A percentile compares a stretch with the other conserved stretches of the same genome.
phyloP scores from a whole-genome alignment of 2,888 invertebrate species.

The Oegoconia quadripuncta region DNA sequence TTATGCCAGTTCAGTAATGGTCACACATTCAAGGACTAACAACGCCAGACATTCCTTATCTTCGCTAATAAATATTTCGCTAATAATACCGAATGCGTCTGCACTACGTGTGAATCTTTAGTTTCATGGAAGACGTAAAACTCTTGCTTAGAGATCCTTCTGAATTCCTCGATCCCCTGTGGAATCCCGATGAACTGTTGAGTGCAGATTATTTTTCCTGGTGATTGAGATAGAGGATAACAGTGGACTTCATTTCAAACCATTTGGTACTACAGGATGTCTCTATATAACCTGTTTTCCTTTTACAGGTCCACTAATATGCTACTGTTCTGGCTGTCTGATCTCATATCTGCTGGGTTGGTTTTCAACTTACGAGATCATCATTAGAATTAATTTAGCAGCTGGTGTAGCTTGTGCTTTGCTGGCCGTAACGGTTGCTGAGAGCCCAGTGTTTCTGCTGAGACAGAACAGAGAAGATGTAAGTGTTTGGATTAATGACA shows the following conservation, averaged over 20 bases:
- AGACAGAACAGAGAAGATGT: slow-evolving; percentile 62
- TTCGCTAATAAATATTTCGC: too few species aligned
- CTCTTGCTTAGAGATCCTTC: not conserved
- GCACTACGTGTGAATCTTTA: too few species aligned
- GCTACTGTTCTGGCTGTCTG: slow-evolving; percentile 45
- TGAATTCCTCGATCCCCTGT: not conserved
- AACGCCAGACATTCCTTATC: too few species aligned
- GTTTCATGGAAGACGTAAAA: not conserved
- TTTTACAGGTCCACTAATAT: slow-evolving; percentile 31
- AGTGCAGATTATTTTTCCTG: too few species aligned
- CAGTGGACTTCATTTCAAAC: too few species aligned
- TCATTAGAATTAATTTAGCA: slow-evolving; percentile 51
- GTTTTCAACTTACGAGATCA: slow-evolving; percentile 43
- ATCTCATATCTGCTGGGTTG: slow-evolving; percentile 57
- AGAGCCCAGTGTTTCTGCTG: slow-evolving; percentile 58
- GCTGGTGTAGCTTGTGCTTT: slow-evolving; percentile 34
- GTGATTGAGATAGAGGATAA: too few species aligned
- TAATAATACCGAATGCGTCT: too few species aligned
- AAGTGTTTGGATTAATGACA: slow-evolving; percentile 6
- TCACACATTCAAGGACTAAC: not conserved
- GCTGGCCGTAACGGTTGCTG: slow-evolving; percentile 43
- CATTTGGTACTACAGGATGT: not conserved
- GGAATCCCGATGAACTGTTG: too few species aligned
- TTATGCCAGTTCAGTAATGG: not conserved
- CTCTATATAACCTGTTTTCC: not conserved